Base-by-base conservation (phyloP, 2,797 vertebrate species). In the Xiphorhynchus erythropygius region DNA sequence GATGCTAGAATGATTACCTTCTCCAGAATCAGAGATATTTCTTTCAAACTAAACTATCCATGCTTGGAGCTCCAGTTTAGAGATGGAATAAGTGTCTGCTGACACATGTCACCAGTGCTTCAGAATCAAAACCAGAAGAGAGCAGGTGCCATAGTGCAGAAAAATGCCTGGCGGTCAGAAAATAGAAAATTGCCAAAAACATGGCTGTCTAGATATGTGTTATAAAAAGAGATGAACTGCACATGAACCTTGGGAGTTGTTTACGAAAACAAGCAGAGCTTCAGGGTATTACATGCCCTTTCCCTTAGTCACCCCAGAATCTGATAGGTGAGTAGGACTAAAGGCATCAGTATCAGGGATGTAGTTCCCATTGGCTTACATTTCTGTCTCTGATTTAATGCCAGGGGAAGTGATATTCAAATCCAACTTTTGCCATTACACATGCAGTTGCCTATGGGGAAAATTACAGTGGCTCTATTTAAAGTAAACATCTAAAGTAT, bases 201-300 rank as follows among this genome's bases (percentile, higher is more conserved):
- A 44, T 47, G 83, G 10, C 89, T 81, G 74, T 95, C 93, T 95
- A 68, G 93, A 88, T 93, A 52, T 86, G 92, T 88, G 85, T 87
- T 95, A 94, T 93, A 94, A 97, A 97, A 91, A 89, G 87, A 94
- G 59, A 76, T 97, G 96, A 97, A 94, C 89, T 97, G 64, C 46
- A 39, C 80, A 76, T 90, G 96, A 95, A 94, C 93, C 81, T 92
- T 16, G 49, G 24, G 59, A 50, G 68, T 92, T 97, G 94, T 97
- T 95, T 97, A 97, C 12, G 1, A 89, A 90, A 87, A 95, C 95
- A 94, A 94, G 71, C 63, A 91, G 91, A 92, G 73, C 71, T 92
- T 96, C 60, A 90, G 75, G 89, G 42, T 92, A 94, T 87, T 84
- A 46, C 73, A 92, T 93, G 79, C 47, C 88, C 76, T 95, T 94